Evolutionary conservation across 2,113 vertebrate genomes (phyloP), one percentile per base, ranked within the genome.

Genomic region (Pollimyrus isidori): DNA sequence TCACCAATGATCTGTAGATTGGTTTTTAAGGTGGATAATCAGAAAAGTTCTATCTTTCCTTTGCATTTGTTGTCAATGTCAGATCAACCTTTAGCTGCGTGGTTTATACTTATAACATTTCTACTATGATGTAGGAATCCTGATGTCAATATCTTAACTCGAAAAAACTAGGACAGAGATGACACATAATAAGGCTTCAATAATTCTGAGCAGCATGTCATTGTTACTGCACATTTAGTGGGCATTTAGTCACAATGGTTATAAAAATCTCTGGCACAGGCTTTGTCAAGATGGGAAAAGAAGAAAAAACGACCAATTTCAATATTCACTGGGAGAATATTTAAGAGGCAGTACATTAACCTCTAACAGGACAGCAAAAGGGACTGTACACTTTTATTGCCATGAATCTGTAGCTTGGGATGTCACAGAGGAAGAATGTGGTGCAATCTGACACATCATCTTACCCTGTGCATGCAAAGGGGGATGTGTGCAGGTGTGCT

Each of bases 211-310:
- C 49, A 52, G 50, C 7, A 19, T 87, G 15, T 39, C 53, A 87
- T 56, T 87, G 50, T 53, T 87, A 48, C 46, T 56, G 50, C 26
- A 48, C 50, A 87, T 87, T 87, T 48, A 50, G n/a, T 53, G 85
- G 85, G 50, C 85, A 86, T 48, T 87, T 49, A 53, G 45, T 86
- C 45, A 50, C 84, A 48, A 53, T 50, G 85, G 85, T 53, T 17
- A 53, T 53, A 52, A 87, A 53, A 52, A 87, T 87, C 26, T 39
- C 26, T 53, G 50, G 48, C 48, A 87, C 50, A 56, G 48, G 30
- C 21, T 35, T 87, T 56, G 11, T 56, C n/a, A 87, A 87, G 85
- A 87, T 87, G 84, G 48, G 84, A 21, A 53, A 87, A 87, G 30
- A 50, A 13, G 85, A 56, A 53, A 23, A 87, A 46, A 11, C 23